A percentile compares a stretch with the other conserved stretches of the same genome.
Evolutionary conservation across 2,888 invertebrate species (phyloP).

Genomic region (Stratiomys singularior): DNA sequence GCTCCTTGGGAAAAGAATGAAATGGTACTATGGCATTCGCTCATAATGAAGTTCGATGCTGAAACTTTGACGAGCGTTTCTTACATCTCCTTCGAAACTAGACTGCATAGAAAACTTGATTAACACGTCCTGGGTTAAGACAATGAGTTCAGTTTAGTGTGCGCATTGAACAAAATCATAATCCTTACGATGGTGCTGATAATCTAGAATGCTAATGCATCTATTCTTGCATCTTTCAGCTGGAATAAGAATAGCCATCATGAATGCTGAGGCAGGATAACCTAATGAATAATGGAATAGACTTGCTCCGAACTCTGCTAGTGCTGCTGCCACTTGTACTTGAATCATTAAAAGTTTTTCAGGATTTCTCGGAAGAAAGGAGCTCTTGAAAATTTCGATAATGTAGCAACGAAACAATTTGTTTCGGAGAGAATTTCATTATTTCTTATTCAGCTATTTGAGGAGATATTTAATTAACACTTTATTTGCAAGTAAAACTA

Average conservation of each 20-base stretch:
- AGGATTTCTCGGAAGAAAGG: background rate
- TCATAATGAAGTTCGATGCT: conserved; percentile 36
- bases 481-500: no score
- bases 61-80: background rate
- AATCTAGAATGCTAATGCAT: background rate
- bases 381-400: no score
- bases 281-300: conserved; percentile 16
- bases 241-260: background rate
- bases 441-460: no score
- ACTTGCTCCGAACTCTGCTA: background rate
- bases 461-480: no score
- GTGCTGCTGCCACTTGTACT: background rate
- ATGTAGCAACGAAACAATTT: no score
- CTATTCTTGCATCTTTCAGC: background rate
- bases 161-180: conserved; percentile 1
- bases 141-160: background rate
- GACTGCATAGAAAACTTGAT: background rate
- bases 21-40: background rate
- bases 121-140: conserved; percentile 5
- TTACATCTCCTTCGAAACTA: background rate
- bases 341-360: background rate
- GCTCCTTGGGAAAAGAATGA: conserved; percentile 9
- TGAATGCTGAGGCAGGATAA: background rate
- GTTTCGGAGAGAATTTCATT: no score
- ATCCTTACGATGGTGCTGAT: background rate